Percentiles rank a stretch among this genome's conserved stretches.
Evolutionary conservation across 2,797 vertebrate genomes (phyloP).

Genomic region (Sciurus vulgaris): DNA sequence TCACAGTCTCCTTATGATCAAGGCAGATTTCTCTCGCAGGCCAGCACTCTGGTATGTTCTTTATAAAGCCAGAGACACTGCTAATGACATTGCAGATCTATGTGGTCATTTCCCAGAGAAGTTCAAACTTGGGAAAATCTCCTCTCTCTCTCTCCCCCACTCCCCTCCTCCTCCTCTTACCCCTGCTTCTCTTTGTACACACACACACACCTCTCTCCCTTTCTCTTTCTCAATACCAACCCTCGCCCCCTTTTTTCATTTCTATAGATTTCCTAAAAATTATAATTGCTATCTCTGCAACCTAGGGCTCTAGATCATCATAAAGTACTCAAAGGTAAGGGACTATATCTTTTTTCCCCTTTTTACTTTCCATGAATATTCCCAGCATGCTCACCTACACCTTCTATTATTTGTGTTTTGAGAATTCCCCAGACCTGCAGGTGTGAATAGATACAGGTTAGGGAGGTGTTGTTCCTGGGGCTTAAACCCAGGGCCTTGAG

Average conservation of each 20-base stretch:
- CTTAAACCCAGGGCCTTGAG: background rate
- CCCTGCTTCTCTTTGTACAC: background rate
- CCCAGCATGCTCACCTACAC: background rate
- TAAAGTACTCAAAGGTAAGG: slow-evolving; percentile 25
- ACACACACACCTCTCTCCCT: background rate
- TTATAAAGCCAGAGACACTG: background rate
- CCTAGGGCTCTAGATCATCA: background rate
- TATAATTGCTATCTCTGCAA: background rate
- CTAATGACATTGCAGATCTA: background rate
- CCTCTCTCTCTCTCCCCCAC: background rate
- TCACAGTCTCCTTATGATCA: background rate
- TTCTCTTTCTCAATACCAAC: background rate
- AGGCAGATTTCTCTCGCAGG: slow-evolving; percentile 12
- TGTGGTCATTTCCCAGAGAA: slow-evolving; percentile 21
- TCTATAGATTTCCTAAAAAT: slow-evolving; percentile 16
- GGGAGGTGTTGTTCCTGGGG: background rate
- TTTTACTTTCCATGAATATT: slow-evolving; percentile 9
- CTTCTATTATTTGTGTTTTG: background rate
- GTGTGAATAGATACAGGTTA: background rate
- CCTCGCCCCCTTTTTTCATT: background rate
- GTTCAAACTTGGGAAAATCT: background rate
- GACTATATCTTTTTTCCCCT: background rate
- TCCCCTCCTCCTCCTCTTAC: too few relatives aligned
- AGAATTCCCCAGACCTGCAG: background rate
- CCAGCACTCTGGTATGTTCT: background rate